Evolutionary conservation across 1,140 invertebrate species (phyloP).

Genomic region (Papilio dardanus): DNA sequence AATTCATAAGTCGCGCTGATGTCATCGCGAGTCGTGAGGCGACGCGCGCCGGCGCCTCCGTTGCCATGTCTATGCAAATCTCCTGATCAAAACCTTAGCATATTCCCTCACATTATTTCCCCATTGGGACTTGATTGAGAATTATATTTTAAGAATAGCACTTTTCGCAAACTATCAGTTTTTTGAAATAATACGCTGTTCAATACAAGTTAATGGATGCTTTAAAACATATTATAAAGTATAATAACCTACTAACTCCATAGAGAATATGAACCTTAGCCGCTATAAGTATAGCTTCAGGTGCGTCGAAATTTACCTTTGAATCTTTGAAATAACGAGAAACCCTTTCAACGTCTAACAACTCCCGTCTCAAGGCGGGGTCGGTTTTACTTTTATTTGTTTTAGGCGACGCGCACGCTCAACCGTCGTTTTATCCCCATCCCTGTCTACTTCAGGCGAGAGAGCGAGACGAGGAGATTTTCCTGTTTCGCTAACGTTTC

Average conservation of each 20-base stretch:
- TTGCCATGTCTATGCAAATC: conserved; percentile 18
- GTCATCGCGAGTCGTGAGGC: conserved; percentile 58
- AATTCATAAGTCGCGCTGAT: conserved; percentile 76
- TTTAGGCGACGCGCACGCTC: conserved; percentile 69
- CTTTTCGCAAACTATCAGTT: background rate
- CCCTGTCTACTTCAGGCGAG: conserved; percentile 54
- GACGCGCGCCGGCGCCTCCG: background rate
- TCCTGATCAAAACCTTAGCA: background rate
- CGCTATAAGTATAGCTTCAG: background rate
- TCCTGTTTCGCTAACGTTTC: conserved; percentile 67
- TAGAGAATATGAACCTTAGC: background rate
- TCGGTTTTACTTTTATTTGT: conserved; percentile 70
- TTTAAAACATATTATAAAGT: no score
- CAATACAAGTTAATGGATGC: background rate
- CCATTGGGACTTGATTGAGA: background rate
- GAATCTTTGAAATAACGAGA: conserved; percentile 7
- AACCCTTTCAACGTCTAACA: conserved; percentile 20
- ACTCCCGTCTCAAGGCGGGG: conserved; percentile 55
- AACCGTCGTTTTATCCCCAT: conserved; percentile 70
- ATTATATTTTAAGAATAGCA: background rate
- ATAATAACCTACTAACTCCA: background rate
- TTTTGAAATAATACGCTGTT: background rate
- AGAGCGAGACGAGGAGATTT: conserved; percentile 60
- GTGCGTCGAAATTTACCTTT: conserved; percentile 10
- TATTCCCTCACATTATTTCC: background rate